A percentile compares a stretch with the other conserved stretches of the same genome.
Conservation (phyloP, 2,113 vertebrate genomes). For the Elaphurus davidianus region DNA sequence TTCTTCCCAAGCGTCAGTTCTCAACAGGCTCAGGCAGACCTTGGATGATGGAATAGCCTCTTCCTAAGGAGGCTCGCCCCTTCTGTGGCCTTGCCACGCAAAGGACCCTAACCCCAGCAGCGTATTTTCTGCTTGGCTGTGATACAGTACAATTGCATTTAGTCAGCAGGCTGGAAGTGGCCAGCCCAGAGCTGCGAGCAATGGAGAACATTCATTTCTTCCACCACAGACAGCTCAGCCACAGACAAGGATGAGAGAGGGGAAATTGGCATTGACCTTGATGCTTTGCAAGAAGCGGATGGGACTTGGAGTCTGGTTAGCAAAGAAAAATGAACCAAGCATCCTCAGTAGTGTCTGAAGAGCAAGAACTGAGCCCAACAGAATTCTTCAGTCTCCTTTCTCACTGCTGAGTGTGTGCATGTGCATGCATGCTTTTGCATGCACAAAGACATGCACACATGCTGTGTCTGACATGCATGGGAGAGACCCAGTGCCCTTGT, state of each 20-base stretch:
- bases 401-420: not conserved
- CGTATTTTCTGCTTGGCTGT: constrained; percentile 41
- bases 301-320: constrained; percentile 63
- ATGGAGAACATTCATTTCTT: constrained; percentile 67
- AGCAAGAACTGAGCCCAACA: constrained; percentile 3
- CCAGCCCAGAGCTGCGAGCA: constrained; percentile 50
- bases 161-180: constrained; percentile 62
- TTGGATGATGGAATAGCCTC: constrained; percentile 17
- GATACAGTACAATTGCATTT: constrained; percentile 24
- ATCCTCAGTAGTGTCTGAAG: constrained; percentile 30
- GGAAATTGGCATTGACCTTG: constrained; percentile 73
- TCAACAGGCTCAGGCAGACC: constrained; percentile 35
- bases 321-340: constrained; percentile 61
- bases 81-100: not conserved
- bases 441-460: not conserved
- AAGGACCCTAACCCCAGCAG: constrained; percentile 22
- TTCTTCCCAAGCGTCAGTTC: not conserved
- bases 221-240: constrained; percentile 59
- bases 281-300: constrained; percentile 63
- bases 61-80: not conserved
- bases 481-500: not conserved
- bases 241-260: constrained; percentile 66
- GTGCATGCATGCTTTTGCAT: not conserved
- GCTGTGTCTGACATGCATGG: not conserved
- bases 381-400: not conserved